These are phyloP conservation scores for Astyanax mexicanus DNA, from an alignment of 2,797 vertebrate genomes.

Conservation along the genomic window DNA sequence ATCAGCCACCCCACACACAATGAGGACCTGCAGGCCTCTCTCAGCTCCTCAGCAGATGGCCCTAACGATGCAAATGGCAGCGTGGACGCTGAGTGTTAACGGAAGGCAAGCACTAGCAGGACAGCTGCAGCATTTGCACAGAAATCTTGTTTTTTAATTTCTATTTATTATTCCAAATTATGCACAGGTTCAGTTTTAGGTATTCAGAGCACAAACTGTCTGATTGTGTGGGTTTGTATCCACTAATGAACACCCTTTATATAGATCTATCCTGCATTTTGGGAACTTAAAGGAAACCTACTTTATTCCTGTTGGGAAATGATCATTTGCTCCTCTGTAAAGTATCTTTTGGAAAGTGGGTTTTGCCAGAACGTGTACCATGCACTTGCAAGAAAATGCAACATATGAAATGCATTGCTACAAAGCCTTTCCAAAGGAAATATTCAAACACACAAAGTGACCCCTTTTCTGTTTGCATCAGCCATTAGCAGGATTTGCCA, in stretches of 20 bases:
- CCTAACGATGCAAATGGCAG: constrained; percentile 58
- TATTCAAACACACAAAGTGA: constrained; percentile 17
- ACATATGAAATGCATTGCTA: neutral
- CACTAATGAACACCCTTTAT: constrained; percentile 58
- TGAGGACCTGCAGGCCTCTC: constrained; percentile 34
- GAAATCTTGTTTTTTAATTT: constrained; percentile 58
- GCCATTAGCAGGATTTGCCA: constrained; percentile 19
- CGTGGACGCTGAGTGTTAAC: constrained; percentile 72
- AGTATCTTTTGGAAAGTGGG: neutral
- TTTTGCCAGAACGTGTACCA: constrained; percentile 1
- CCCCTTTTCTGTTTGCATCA: constrained; percentile 9
- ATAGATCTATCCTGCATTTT: neutral
- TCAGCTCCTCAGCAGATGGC: constrained; percentile 45
- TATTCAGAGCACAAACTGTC: constrained; percentile 34
- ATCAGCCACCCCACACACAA: constrained; percentile 46
- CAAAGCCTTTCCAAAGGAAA: constrained; percentile 27
- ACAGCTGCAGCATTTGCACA: constrained; percentile 74
- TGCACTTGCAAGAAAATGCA: constrained; percentile 17
- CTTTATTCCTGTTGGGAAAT: neutral
- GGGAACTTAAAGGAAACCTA: neutral
- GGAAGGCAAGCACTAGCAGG: constrained; percentile 43
- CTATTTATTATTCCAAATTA: constrained; percentile 43
- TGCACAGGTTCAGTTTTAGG: constrained; percentile 41
- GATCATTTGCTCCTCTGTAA: neutral
- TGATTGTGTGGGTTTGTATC: constrained; percentile 13